Evolutionary conservation across 2,113 vertebrate genomes (phyloP).

Genomic region (Thalassarche chlororhynchos): DNA sequence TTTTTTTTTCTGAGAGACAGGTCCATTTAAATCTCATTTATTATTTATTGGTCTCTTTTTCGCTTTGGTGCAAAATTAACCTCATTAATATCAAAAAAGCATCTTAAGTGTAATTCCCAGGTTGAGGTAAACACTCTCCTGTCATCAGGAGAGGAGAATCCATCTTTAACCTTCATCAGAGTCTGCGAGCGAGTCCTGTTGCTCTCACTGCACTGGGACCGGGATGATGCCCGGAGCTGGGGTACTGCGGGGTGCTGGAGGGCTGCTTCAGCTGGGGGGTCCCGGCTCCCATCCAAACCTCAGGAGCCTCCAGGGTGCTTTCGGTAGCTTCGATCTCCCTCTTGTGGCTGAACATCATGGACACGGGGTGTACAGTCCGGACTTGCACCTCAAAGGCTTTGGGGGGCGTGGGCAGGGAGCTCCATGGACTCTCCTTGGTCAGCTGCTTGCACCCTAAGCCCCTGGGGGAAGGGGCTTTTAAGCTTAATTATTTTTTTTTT

Average conservation of each 20-base stretch:
- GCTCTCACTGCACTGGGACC: fast-evolving
- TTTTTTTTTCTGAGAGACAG: background rate
- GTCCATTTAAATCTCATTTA: background rate
- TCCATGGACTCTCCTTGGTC: fast-evolving
- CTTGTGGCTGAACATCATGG: constrained; percentile 10
- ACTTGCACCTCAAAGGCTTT: background rate
- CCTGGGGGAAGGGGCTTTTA: background rate
- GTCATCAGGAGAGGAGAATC: background rate
- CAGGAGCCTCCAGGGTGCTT: constrained; percentile 2
- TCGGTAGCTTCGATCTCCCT: constrained; percentile 47
- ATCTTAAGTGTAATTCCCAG: background rate
- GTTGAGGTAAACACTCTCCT: background rate
- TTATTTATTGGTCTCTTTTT: background rate
- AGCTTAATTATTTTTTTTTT: background rate
- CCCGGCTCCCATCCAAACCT: background rate
- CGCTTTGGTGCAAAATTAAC: background rate
- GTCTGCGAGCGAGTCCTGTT: fast-evolving
- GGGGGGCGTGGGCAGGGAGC: fast-evolving
- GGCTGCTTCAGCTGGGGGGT: background rate
- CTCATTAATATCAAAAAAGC: background rate
- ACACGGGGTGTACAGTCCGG: fast-evolving
- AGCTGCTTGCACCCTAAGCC: background rate
- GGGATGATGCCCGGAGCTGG: background rate
- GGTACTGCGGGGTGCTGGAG: background rate
- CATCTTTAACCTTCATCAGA: background rate